Percentiles rank a stretch among this genome's conserved stretches.
Evolutionary conservation across 2,888 invertebrate species (phyloP).

Genomic region (Meiosimyza platycephala): DNA sequence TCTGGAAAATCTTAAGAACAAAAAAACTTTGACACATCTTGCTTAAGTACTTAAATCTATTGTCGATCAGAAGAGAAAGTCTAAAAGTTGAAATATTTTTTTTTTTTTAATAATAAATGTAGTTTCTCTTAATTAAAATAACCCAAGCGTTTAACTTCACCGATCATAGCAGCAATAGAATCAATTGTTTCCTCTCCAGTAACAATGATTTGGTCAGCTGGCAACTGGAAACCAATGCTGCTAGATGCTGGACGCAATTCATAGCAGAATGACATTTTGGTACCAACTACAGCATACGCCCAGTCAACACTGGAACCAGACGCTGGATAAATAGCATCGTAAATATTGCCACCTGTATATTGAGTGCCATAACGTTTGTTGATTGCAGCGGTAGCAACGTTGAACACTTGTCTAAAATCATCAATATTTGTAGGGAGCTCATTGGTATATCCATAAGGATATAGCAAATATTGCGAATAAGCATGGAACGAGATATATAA

Average conservation of each 20-base stretch:
- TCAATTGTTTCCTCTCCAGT: conserved; percentile 76
- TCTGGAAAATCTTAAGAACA: too few relatives aligned
- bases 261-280: conserved; percentile 72
- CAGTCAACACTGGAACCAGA: conserved; percentile 75
- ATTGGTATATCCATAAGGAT: conserved; percentile 74
- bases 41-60: too few relatives aligned
- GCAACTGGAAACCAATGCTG: conserved; percentile 73
- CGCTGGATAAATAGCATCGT: conserved; percentile 69
- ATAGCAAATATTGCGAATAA: conserved; percentile 76
- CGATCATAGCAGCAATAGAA: conserved; percentile 67
- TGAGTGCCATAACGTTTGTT: conserved; percentile 63
- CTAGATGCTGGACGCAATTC: conserved; percentile 69
- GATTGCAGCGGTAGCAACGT: conserved; percentile 56
- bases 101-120: too few relatives aligned
- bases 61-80: too few relatives aligned
- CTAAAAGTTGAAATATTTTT: too few relatives aligned
- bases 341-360: conserved; percentile 67
- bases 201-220: conserved; percentile 73
- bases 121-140: conserved; percentile 46
- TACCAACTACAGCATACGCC: conserved; percentile 71
- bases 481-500: conserved; percentile 81
- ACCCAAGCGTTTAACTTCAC: conserved; percentile 51
- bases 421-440: conserved; percentile 69
- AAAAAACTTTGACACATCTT: too few relatives aligned
- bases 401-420: conserved; percentile 66